Base-by-base conservation (phyloP, 2,888 invertebrate genomes). In the Chymomyza fuscimana region DNA sequence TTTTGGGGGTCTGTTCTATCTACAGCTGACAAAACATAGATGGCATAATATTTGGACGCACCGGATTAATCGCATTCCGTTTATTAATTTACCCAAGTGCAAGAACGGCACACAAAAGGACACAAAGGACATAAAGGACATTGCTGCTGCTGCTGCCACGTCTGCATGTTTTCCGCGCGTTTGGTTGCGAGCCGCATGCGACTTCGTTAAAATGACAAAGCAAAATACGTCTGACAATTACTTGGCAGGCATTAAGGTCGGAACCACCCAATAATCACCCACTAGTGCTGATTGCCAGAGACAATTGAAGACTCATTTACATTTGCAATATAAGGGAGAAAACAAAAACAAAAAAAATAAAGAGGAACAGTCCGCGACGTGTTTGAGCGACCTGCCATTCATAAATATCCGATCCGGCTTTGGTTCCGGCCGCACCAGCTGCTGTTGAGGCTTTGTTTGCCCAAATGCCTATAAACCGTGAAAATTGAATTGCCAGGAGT, bases 141-240 rank as follows among this genome's bases (percentile, higher is more conserved):
- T 61, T 61, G 22, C 22, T 56, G 56, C 12, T 56, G 22, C 9
- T n/a, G 46, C 52, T 40, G 56, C 61, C 62, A 32, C 1, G 32
- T 4, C 32, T 32, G 70, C 56, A 62, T 36, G 77, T 63, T 74
- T 80, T 81, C 82, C 82, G 82, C 77, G 68, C 80, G 72, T 73
- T 80, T 80, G 79, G 58, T n/a, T 69, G 59, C 52, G 56, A 72
- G 69, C 73, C 70, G 70, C 67, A 79, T 77, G 63, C 58, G 74
- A 71, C 75, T 76, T 81, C 81, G 80, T 81, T 81, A 82, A 81
- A 81, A 81, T 81, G 81, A 82, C 81, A 82, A 80, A 78, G 81
- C 76, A 72, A 73, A 74, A 81, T 78, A 82, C 76, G 78, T 68
- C 81, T 81, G 81, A 81, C 81, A 81, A 81, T 81, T 81, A 82